phyloP scores from a whole-genome alignment of 2,888 invertebrate species.

The Iphiclides podalirius region DNA sequence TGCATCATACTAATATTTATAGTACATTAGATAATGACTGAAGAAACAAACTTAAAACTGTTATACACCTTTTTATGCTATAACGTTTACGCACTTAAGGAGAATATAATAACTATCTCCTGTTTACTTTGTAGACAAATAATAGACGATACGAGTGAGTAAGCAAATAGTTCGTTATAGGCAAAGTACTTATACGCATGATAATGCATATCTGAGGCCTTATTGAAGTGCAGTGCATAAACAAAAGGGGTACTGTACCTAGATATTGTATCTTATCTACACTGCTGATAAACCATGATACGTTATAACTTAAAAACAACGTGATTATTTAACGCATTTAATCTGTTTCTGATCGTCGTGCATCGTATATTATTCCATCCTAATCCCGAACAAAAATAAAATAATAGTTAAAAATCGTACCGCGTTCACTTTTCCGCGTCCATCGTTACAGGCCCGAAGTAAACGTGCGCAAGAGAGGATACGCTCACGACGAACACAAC shows the following conservation, averaged over 20 bases:
- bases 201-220: constrained; percentile 66
- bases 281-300: constrained; percentile 57
- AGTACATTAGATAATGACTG: constrained; percentile 16
- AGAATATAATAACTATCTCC: constrained; percentile 11
- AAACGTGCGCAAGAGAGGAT: background rate
- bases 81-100: background rate
- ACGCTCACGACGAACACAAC: background rate
- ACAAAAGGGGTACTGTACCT: constrained; percentile 65
- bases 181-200: constrained; percentile 42
- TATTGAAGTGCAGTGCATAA: constrained; percentile 61
- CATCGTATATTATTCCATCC: no score
- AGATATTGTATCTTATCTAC: constrained; percentile 60
- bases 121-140: constrained; percentile 42
- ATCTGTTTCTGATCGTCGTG: no score
- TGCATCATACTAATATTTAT: constrained; percentile 15
- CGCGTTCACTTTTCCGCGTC: no score
- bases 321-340: constrained; percentile 39
- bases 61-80: background rate
- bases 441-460: no score
- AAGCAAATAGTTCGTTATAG: constrained; percentile 48
- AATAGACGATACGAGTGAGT: constrained; percentile 49
- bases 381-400: no score
- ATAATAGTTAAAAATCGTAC: no score
- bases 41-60: constrained; percentile 1
- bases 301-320: constrained; percentile 52